Evolutionary conservation across 1,140 invertebrate species (phyloP).

Genomic region (Eriosoma lanigerum): DNA sequence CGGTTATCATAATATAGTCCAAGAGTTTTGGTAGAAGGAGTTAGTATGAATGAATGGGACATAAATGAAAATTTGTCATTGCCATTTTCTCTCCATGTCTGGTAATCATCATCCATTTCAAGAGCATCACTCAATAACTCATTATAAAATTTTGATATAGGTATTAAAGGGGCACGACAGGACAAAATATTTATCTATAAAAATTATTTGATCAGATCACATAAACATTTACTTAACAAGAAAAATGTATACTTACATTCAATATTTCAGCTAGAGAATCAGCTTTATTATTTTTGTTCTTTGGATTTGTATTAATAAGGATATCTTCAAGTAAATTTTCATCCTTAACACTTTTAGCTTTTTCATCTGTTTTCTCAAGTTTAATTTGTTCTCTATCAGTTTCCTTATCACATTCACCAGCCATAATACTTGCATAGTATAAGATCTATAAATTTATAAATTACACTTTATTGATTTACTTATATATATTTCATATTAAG

Average conservation of each 20-base stretch:
- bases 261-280: conserved; percentile 63
- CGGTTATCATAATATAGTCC: conserved; percentile 91
- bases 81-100: conserved; percentile 56
- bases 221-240: background rate
- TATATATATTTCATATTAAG: no score
- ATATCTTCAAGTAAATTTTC: conserved; percentile 43
- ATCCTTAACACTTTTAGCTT: conserved; percentile 1
- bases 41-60: conserved; percentile 87
- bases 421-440: conserved; percentile 86
- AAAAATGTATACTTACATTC: conserved; percentile 15
- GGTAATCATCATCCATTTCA: conserved; percentile 91
- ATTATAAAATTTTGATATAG: conserved; percentile 90
- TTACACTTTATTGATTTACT: background rate
- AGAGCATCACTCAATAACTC: conserved; percentile 87
- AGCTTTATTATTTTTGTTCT: conserved; percentile 55
- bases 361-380: conserved; percentile 32
- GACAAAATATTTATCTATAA: conserved; percentile 77
- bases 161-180: conserved; percentile 77
- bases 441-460: conserved; percentile 68
- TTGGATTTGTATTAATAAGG: conserved; percentile 30
- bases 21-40: conserved; percentile 87
- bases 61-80: conserved; percentile 93
- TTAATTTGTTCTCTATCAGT: conserved; percentile 2
- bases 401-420: conserved; percentile 72
- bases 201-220: conserved; percentile 37